Conservation (phyloP, 2,113 vertebrate species). For the Marcusenius ussheri region DNA sequence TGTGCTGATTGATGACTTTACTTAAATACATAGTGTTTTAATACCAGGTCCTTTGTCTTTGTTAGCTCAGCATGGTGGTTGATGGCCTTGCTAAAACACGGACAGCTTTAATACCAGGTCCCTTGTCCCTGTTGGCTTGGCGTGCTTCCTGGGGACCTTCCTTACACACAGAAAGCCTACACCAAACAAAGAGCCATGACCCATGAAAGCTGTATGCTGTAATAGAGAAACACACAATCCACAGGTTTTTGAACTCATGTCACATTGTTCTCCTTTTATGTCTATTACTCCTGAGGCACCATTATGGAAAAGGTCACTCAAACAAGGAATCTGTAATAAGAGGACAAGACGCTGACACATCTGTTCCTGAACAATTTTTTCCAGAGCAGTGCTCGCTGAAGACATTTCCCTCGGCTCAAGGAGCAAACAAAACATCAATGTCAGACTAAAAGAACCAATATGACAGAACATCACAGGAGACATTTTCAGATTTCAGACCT, state of each 20-base stretch:
- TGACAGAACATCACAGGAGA: background rate
- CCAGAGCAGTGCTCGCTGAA: background rate
- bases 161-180: background rate
- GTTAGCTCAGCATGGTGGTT: background rate
- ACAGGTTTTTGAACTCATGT: background rate
- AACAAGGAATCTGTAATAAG: background rate
- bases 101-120: background rate
- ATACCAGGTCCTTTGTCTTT: background rate
- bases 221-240: background rate
- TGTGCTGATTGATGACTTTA: background rate
- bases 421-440: background rate
- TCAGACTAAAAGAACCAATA: background rate
- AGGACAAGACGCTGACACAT: background rate
- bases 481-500: background rate
- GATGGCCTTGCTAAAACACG: background rate
- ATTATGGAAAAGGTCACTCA: background rate
- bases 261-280: background rate
- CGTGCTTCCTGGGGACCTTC: background rate
- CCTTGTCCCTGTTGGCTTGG: background rate
- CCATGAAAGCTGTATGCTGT: background rate
- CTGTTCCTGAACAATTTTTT: background rate
- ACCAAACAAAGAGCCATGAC: background rate
- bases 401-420: background rate
- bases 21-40: background rate
- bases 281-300: background rate